These are phyloP conservation scores for Strigamia crassipes DNA, from an alignment of 2,888 invertebrate species.

Conservation along the genomic window DNA sequence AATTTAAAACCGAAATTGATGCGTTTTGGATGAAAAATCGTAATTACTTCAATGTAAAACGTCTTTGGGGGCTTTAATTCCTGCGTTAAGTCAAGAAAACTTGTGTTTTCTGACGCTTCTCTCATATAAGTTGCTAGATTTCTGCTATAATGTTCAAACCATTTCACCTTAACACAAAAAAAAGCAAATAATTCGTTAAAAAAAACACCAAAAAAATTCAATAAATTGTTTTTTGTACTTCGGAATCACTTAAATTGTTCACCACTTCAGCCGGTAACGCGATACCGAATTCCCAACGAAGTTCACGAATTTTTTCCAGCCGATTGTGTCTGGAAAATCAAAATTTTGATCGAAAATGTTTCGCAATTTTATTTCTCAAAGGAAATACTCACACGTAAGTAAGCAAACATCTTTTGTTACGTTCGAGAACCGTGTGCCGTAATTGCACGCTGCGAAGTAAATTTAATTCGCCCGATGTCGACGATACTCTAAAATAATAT, in stretches of 20 bases:
- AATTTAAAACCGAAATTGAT: slow-evolving; percentile 57
- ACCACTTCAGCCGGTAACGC: slow-evolving; percentile 85
- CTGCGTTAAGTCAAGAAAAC: slow-evolving; percentile 82
- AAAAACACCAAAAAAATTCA: background rate
- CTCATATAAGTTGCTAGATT: slow-evolving; percentile 87
- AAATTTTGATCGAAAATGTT: slow-evolving; percentile 36
- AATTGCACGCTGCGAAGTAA: slow-evolving; percentile 78
- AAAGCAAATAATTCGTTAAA: background rate
- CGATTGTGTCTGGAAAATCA: slow-evolving; percentile 69
- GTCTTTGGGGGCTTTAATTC: slow-evolving; percentile 90
- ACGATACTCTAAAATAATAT: slow-evolving; percentile 57
- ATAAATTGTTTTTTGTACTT: slow-evolving; percentile 61
- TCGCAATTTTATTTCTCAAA: slow-evolving; percentile 1
- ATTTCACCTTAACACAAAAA: slow-evolving; percentile 64
- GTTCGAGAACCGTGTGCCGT: slow-evolving; percentile 81
- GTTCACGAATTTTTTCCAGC: slow-evolving; percentile 76
- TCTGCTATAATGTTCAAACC: slow-evolving; percentile 87
- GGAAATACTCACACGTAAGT: slow-evolving; percentile 61
- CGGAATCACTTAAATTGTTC: slow-evolving; percentile 76
- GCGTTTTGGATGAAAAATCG: too few species aligned
- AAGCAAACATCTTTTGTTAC: slow-evolving; percentile 87
- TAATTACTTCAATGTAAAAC: slow-evolving; percentile 77
- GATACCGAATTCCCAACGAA: slow-evolving; percentile 95
- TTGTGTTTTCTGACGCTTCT: slow-evolving; percentile 75
- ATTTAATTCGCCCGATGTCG: slow-evolving; percentile 58